Conservation (phyloP, 2,888 invertebrate species). For the Pristionchus japonicus region DNA sequence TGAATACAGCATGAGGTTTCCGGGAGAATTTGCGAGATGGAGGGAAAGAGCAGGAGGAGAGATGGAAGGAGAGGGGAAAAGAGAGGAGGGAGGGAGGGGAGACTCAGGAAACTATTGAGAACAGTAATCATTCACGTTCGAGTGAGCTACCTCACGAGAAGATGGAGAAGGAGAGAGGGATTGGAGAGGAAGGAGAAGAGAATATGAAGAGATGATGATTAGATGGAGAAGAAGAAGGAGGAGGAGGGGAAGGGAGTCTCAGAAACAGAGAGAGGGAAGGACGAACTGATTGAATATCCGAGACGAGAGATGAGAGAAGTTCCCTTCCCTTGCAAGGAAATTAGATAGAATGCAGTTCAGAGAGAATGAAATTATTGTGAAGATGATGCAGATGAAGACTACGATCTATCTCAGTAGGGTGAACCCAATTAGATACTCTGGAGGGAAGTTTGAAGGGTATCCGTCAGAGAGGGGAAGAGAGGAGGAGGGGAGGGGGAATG, state of each 20-base stretch:
- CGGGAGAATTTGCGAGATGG: neutral
- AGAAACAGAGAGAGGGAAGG: neutral
- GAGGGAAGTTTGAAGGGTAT: neutral
- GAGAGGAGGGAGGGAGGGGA: neutral
- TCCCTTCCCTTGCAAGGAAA: neutral
- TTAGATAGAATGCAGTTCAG: neutral
- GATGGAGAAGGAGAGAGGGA: too few relatives aligned
- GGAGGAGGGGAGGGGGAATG: neutral
- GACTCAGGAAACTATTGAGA: neutral
- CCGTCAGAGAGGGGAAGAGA: neutral
- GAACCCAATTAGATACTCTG: neutral
- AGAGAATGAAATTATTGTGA: neutral
- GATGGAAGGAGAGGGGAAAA: neutral
- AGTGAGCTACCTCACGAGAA: neutral
- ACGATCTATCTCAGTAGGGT: too few relatives aligned
- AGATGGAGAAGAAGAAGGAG: neutral
- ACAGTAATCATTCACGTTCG: neutral
- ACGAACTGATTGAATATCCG: constrained; percentile 5
- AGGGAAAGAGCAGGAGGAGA: too few relatives aligned
- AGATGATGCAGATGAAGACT: neutral
- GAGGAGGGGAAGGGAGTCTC: neutral
- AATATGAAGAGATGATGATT: neutral
- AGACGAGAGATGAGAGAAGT: constrained; percentile 18
- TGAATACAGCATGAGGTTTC: neutral
- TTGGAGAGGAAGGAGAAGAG: neutral